Evolutionary conservation across 1,140 invertebrate species (phyloP).

Genomic region (Papilio machaon): DNA sequence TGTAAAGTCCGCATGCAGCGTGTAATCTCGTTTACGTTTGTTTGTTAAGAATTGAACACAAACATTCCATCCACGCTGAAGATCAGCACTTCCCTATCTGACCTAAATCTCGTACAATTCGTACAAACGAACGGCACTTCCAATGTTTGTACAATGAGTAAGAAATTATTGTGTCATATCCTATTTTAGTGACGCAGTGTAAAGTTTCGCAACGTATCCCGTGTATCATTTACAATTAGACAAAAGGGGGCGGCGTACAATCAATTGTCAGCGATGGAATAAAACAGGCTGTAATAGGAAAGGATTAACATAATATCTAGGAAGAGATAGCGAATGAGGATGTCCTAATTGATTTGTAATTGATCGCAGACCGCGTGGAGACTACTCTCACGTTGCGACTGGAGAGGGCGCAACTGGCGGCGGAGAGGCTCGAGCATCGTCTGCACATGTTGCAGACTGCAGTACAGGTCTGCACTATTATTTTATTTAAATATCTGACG

Average conservation of each 20-base stretch:
- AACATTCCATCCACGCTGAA: constrained; percentile 35
- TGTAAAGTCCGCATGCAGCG: not conserved
- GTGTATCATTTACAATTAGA: constrained; percentile 66
- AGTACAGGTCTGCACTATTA: constrained; percentile 59
- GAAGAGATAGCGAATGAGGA: constrained; percentile 45
- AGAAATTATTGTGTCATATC: constrained; percentile 75
- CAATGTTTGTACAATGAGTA: constrained; percentile 52
- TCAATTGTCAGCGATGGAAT: constrained; percentile 62
- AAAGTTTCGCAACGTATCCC: constrained; percentile 70
- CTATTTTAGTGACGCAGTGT: constrained; percentile 71
- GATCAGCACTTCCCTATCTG: constrained; percentile 42
- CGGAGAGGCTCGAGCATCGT: constrained; percentile 74
- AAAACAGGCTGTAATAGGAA: constrained; percentile 37
- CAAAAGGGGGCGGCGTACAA: constrained; percentile 67
- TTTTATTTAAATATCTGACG: not conserved
- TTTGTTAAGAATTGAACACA: constrained; percentile 29
- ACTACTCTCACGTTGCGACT: constrained; percentile 70
- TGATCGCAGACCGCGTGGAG: constrained; percentile 75
- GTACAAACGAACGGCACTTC: constrained; percentile 47
- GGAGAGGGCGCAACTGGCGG: constrained; percentile 74
- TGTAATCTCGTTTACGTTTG: constrained; percentile 31
- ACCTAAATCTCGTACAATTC: constrained; percentile 50
- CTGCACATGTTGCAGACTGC: constrained; percentile 76
- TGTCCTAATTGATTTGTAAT: constrained; percentile 49
- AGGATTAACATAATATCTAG: constrained; percentile 16